These are phyloP conservation scores for Apodemus speciosus DNA, from an alignment of 2,113 vertebrate species.

Conservation along the genomic window DNA sequence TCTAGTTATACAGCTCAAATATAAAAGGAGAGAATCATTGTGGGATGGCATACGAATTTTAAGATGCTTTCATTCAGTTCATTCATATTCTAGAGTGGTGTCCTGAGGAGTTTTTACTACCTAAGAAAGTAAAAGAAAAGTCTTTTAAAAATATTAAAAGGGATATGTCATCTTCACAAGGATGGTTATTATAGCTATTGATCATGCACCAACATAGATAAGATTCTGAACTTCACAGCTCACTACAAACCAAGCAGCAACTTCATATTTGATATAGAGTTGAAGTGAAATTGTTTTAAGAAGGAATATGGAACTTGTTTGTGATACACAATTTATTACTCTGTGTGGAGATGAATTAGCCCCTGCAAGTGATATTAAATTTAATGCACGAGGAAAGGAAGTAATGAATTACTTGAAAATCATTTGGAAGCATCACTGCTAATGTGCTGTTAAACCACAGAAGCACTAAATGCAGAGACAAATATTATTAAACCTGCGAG, in stretches of 20 bases:
- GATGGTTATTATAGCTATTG: constrained; percentile 64
- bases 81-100: constrained; percentile 64
- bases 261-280: constrained; percentile 65
- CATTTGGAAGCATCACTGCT: constrained; percentile 72
- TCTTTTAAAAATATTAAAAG: constrained; percentile 64
- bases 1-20: constrained; percentile 62
- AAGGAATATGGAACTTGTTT: constrained; percentile 72
- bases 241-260: constrained; percentile 35
- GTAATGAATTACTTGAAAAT: constrained; percentile 72
- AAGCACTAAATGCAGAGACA: constrained; percentile 67
- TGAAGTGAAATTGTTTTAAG: constrained; percentile 67
- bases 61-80: constrained; percentile 57
- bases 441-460: constrained; percentile 63
- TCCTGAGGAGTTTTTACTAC: constrained; percentile 56
- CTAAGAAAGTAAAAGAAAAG: constrained; percentile 47
- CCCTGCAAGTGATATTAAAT: constrained; percentile 77
- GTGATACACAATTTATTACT: constrained; percentile 75
- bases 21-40: constrained; percentile 63
- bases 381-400: constrained; percentile 71
- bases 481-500: constrained; percentile 76
- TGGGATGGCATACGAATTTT: constrained; percentile 65
- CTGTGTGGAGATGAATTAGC: constrained; percentile 73
- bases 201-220: constrained; percentile 61
- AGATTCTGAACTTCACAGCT: constrained; percentile 19
- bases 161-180: constrained; percentile 55